Evolutionary conservation across 2,113 vertebrate species (phyloP), one percentile per base, ranked within the genome.

Genomic region (Apteryx mantelli): DNA sequence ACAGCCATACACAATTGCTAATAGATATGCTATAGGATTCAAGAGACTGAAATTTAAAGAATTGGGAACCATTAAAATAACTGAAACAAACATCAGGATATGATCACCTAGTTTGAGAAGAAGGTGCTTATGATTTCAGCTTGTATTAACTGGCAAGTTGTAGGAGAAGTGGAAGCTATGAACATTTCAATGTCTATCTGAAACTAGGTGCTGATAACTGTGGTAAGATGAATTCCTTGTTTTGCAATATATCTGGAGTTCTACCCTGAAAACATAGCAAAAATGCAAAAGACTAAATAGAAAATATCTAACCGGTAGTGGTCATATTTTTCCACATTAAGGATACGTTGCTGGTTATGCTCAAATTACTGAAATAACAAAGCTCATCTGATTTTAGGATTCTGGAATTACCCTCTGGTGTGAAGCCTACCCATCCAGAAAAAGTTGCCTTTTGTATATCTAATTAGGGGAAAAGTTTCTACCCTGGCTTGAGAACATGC

Each of bases 41-140:
- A 34, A 84, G 46, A 75, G 22, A 48, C 55, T 78, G 50, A 22
- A 66, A 2, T 48, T 30, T 69, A 14, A 56, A 56, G 55, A 28
- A 16, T 13, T 73, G 38, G 38, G 71, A 94, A 38, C 6, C 4
- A 2, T 19, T 56, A 44, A 34, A 75, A 81, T 40, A 78, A 22
- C 3, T 7, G 2, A 61, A 93, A 48, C 9, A 66, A 74, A 58
- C 3, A 7, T 8, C 1, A 2, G 40, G 36, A 9, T 2, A 2
- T 50, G 46, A 38, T 14, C 80, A 5, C 4, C 24, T 28, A 19
- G 14, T 60, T 40, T 88, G 36, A 76, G 28, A 53, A 44, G 34
- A 73, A 36, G 11, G 3, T 65, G 38, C 12, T 82, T 2, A 4
- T 61, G 8, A 52, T 83, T 92, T 86, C 69, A 92, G 30, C 13